These are phyloP conservation scores for Entelurus aequoreus DNA, from an alignment of 2,113 vertebrate genomes.

Conservation along the genomic window DNA sequence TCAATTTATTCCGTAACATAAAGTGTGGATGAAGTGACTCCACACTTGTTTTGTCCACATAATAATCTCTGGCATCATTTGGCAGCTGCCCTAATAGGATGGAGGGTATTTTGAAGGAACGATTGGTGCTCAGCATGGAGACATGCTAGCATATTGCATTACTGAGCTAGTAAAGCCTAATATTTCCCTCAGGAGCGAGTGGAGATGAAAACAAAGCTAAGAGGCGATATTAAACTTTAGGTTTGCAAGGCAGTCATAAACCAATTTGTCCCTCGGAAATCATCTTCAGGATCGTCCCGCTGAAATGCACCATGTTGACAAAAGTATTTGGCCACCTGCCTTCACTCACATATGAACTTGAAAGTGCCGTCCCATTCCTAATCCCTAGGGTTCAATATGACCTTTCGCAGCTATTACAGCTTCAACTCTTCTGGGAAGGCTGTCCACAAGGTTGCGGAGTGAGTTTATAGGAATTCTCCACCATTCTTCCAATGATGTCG, in stretches of 20 bases:
- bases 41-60: not conserved
- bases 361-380: too few species aligned
- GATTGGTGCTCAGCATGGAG: not conserved
- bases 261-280: not conserved
- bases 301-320: too few species aligned
- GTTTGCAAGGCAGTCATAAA: slow-evolving; percentile 1
- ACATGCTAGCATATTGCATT: slow-evolving; percentile 1
- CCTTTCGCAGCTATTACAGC: too few species aligned
- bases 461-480: too few species aligned
- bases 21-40: too few species aligned
- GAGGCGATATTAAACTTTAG: not conserved
- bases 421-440: too few species aligned
- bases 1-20: too few species aligned
- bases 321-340: too few species aligned
- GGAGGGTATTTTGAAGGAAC: not conserved
- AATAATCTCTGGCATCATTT: not conserved
- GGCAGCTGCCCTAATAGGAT: not conserved
- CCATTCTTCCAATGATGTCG: too few species aligned
- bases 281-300: not conserved
- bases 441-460: too few species aligned
- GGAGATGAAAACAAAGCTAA: slow-evolving; percentile 1
- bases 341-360: too few species aligned
- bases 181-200: slow-evolving; percentile 1
- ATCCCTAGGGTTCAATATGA: too few species aligned
- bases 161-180: slow-evolving; percentile 5